phyloP scores from a whole-genome alignment of 2,113 vertebrate genomes.

The Nesoenas mayeri region DNA sequence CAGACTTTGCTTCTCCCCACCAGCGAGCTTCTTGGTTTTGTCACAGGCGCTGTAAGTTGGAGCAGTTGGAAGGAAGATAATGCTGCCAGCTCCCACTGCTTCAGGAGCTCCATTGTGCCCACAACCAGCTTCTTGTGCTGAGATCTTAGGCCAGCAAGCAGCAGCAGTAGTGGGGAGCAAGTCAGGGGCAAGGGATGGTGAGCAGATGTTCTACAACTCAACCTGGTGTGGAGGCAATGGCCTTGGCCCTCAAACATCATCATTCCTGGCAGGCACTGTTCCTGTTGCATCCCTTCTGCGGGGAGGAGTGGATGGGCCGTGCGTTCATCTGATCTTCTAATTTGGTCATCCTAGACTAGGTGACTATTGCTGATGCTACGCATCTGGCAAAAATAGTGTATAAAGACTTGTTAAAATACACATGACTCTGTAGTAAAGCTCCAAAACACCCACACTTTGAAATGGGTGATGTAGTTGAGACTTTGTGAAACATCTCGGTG shows the following conservation, averaged over 20 bases:
- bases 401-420: not conserved
- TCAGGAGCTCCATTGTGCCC: not conserved
- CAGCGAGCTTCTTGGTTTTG: not conserved
- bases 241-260: not conserved
- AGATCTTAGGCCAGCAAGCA: not conserved
- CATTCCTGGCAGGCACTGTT: rapidly evolving
- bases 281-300: not conserved
- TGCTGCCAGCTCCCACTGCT: not conserved
- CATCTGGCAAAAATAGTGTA: not conserved
- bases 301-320: not conserved
- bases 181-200: not conserved
- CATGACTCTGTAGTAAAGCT: not conserved
- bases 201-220: not conserved
- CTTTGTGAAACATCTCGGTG: not conserved
- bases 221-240: rapidly evolving
- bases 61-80: not conserved
- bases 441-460: not conserved
- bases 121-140: not conserved
- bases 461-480: not conserved
- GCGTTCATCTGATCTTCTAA: not conserved
- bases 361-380: not conserved
- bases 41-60: not conserved
- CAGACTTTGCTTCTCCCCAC: not conserved
- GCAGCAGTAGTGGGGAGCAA: not conserved
- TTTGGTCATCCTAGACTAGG: not conserved